Percentiles rank a stretch among this genome's conserved stretches.
Conservation (phyloP, 1,140 invertebrate genomes). For the Agrypnia vestita region DNA sequence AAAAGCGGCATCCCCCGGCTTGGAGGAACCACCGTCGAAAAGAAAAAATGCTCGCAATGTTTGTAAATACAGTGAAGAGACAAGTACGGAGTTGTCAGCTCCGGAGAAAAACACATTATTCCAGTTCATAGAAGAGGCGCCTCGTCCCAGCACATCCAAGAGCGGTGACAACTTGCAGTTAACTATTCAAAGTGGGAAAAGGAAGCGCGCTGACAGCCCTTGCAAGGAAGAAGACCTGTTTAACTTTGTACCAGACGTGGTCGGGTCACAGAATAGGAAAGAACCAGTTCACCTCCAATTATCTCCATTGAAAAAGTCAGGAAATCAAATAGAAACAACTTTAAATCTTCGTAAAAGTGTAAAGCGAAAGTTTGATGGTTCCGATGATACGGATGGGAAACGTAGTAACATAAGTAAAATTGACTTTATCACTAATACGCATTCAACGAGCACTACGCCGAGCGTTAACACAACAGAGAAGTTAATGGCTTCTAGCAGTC, state of each 20-base stretch:
- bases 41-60: conserved; percentile 8
- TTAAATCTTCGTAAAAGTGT: conserved; percentile 20
- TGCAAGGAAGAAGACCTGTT: conserved; percentile 44
- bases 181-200: conserved; percentile 24
- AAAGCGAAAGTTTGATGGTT: conserved; percentile 41
- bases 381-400: conserved; percentile 34
- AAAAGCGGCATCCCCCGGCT: conserved; percentile 25
- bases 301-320: conserved; percentile 3
- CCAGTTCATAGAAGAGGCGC: conserved; percentile 24
- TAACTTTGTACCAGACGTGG: conserved; percentile 39
- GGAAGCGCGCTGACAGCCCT: not conserved
- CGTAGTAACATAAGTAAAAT: too few relatives aligned
- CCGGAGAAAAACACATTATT: conserved; percentile 1
- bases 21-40: conserved; percentile 22
- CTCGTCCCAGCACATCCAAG: not conserved
- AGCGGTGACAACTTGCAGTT: not conserved
- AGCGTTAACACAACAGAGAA: not conserved
- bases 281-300: not conserved
- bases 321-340: conserved; percentile 2
- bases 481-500: not conserved
- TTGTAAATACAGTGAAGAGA: conserved; percentile 3
- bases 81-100: not conserved
- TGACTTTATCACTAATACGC: too few relatives aligned
- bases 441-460: too few relatives aligned
- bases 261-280: not conserved